phyloP scores from a whole-genome alignment of 2,113 vertebrate genomes.

The Colius striatus region DNA sequence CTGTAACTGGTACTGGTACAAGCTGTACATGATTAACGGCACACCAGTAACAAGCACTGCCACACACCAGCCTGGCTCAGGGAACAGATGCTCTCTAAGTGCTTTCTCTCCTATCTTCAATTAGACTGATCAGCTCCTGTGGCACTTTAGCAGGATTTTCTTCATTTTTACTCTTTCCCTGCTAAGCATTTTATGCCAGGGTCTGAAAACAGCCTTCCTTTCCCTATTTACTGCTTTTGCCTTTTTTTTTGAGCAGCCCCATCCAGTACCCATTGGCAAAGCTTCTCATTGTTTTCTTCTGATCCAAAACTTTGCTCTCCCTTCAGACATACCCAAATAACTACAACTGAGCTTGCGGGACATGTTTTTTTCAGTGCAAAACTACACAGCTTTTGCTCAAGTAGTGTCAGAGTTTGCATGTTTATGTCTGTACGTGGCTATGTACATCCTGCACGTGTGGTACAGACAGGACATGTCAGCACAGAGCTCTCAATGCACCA shows the following conservation, averaged over 20 bases:
- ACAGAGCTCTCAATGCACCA: not conserved
- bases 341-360: not conserved
- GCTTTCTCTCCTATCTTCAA: not conserved
- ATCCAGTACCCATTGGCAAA: not conserved
- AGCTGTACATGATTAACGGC: not conserved
- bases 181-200: not conserved
- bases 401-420: not conserved
- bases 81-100: not conserved
- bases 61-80: not conserved
- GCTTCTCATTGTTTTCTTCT: not conserved
- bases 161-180: not conserved
- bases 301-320: not conserved
- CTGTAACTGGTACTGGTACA: not conserved
- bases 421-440: not conserved
- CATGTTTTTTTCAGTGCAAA: not conserved
- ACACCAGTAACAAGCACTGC: not conserved
- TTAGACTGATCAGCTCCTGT: not conserved
- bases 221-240: not conserved
- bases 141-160: not conserved
- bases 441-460: rapidly evolving
- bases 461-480: rapidly evolving
- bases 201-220: not conserved
- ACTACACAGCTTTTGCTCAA: not conserved
- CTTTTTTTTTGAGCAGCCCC: not conserved
- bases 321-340: rapidly evolving